Evolutionary conservation across 1,140 invertebrate genomes (phyloP).

Genomic region (Penaeus indicus): DNA sequence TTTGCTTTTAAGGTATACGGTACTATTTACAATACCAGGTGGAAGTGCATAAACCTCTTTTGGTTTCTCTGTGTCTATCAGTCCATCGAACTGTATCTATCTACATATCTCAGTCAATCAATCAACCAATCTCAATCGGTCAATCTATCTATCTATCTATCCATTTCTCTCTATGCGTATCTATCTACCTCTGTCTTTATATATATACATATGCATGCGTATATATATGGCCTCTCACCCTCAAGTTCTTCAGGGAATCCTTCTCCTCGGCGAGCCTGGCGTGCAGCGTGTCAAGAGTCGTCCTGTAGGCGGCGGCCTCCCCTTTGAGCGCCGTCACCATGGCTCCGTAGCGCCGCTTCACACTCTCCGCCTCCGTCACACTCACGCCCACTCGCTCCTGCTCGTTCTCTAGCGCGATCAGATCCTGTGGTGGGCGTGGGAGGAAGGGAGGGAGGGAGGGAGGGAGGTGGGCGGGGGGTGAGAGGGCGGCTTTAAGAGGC

Average conservation of each 20-base stretch:
- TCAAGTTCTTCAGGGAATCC: conserved; percentile 53
- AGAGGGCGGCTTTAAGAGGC: no score
- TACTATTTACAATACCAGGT: no score
- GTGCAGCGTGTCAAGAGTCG: conserved; percentile 59
- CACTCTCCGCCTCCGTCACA: conserved; percentile 60
- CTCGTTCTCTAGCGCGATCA: conserved; percentile 64
- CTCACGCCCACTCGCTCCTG: conserved; percentile 58
- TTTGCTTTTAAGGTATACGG: no score
- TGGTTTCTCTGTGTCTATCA: no score
- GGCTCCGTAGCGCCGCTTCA: conserved; percentile 49
- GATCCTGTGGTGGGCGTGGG: conserved; percentile 41
- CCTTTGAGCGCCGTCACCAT: conserved; percentile 61
- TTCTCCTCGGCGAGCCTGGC: conserved; percentile 54
- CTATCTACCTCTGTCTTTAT: not conserved
- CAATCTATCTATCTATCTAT: no score
- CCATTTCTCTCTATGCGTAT: no score
- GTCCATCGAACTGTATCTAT: no score
- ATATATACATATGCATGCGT: not conserved
- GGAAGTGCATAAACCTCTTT: no score
- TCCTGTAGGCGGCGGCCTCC: conserved; percentile 61
- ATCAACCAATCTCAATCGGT: no score
- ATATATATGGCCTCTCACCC: conserved; percentile 16
- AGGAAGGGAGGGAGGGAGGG: not conserved
- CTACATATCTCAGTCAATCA: no score
- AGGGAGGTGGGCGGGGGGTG: no score